Percentiles rank a stretch among this genome's conserved stretches.
Evolutionary conservation across 2,797 vertebrate genomes (phyloP).

Genomic region (Simalia tracyae): DNA sequence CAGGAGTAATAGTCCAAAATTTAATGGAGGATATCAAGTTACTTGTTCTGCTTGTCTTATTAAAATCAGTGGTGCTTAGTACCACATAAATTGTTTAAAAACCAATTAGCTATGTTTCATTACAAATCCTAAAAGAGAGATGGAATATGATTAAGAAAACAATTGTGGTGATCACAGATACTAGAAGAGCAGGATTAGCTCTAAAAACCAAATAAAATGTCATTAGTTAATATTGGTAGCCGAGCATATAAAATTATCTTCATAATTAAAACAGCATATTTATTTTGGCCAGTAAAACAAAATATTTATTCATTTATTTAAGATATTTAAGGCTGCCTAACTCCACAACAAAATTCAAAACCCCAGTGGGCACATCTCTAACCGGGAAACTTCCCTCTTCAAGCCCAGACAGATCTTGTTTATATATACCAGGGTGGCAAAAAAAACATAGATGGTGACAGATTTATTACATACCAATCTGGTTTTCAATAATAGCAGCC

Average conservation of each 20-base stretch:
- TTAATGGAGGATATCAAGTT: no score
- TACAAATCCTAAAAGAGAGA: not conserved
- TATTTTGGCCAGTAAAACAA: not conserved
- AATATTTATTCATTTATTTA: not conserved
- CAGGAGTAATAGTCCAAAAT: no score
- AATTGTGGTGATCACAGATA: not conserved
- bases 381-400: no score
- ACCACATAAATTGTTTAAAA: not conserved
- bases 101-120: not conserved
- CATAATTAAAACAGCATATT: not conserved
- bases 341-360: no score
- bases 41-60: not conserved
- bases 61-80: not conserved
- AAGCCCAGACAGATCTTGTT: no score
- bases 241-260: accelerated
- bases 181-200: not conserved
- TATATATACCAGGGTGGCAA: no score
- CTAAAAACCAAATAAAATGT: not conserved
- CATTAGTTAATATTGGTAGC: not conserved
- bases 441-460: no score
- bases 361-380: no score
- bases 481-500: no score
- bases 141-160: not conserved
- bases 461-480: no score
- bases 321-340: no score